Conservation (phyloP, 2,797 vertebrate species). For the Darevskia mixta region DNA sequence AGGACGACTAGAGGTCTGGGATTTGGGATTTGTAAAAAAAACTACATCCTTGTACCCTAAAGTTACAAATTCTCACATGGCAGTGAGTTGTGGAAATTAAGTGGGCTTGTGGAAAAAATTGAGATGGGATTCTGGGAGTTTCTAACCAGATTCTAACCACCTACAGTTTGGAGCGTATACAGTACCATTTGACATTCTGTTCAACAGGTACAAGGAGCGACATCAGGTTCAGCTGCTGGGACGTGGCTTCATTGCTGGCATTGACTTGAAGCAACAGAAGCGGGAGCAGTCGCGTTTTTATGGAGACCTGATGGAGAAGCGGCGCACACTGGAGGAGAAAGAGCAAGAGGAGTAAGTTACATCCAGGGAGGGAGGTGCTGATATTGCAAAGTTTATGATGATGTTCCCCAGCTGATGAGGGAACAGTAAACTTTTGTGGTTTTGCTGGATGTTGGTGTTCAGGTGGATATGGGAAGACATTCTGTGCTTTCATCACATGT, state of each 20-base stretch:
- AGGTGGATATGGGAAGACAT: neutral
- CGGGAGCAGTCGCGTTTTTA: conserved; percentile 96
- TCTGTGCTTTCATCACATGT: neutral
- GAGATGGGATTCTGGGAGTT: neutral
- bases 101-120: neutral
- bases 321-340: conserved; percentile 94
- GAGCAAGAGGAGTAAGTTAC: conserved; percentile 95
- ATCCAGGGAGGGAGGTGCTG: accelerated
- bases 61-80: neutral
- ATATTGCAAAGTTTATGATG: neutral
- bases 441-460: neutral
- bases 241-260: conserved; percentile 95
- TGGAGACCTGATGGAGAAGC: conserved; percentile 97
- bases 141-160: neutral
- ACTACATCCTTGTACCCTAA: neutral
- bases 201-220: conserved; percentile 92
- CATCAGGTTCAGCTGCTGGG: conserved; percentile 95
- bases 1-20: neutral
- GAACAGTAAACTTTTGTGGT: no score
- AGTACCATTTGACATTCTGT: neutral
- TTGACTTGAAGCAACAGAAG: conserved; percentile 98
- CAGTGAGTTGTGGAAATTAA: neutral
- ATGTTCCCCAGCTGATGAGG: neutral
- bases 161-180: neutral
- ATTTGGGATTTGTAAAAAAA: neutral